phyloP scores from a whole-genome alignment of 2,113 vertebrate genomes.

The Danionella cerebrum region DNA sequence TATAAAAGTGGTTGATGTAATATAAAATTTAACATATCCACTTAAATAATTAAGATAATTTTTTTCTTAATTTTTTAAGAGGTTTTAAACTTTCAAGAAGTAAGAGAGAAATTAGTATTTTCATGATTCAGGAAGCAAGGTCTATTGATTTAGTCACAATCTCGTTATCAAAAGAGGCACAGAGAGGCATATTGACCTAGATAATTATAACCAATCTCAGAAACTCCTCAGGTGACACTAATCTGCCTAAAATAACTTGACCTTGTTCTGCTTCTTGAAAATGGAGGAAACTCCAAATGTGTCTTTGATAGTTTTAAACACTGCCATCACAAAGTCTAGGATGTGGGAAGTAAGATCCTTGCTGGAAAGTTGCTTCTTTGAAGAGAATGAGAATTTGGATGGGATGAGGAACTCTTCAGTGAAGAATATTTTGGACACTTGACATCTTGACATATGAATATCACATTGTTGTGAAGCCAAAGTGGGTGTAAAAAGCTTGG shows the following conservation, averaged over 20 bases:
- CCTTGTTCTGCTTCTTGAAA: background rate
- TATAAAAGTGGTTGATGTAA: too few species aligned
- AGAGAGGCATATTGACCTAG: background rate
- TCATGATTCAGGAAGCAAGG: background rate
- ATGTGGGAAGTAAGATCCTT: slow-evolving; percentile 11
- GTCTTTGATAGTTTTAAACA: slow-evolving; percentile 5
- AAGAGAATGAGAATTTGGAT: slow-evolving; percentile 17
- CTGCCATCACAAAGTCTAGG: background rate
- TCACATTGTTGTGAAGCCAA: background rate
- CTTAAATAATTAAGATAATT: too few species aligned
- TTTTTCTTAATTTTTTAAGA: too few species aligned
- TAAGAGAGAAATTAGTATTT: background rate
- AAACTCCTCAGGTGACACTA: slow-evolving; percentile 14
- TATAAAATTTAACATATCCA: too few species aligned
- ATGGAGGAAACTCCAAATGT: background rate
- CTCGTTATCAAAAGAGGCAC: background rate
- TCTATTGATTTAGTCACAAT: background rate
- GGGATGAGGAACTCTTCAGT: background rate
- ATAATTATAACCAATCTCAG: slow-evolving; percentile 7
- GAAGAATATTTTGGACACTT: background rate
- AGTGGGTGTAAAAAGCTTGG: background rate
- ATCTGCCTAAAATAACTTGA: background rate
- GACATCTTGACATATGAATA: background rate
- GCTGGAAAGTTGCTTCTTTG: background rate
- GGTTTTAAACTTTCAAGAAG: too few species aligned